Conservation (phyloP, 2,113 vertebrate genomes). For the Gymnogyps californianus region DNA sequence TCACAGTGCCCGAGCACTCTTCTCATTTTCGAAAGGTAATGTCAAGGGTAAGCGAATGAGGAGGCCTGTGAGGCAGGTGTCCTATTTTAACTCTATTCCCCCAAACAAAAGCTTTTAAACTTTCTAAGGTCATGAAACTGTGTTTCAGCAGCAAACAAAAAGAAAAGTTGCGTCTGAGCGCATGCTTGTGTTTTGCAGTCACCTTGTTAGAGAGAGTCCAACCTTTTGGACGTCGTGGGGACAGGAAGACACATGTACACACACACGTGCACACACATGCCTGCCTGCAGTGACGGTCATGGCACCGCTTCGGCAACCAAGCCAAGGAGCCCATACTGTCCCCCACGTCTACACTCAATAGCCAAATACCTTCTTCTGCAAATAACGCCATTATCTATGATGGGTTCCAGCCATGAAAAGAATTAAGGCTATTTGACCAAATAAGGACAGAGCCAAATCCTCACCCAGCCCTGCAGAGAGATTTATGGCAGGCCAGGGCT, state of each 20-base stretch:
- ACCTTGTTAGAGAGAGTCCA: neutral
- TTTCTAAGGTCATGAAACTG: neutral
- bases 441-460: neutral
- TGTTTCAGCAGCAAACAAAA: neutral
- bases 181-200: neutral
- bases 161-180: neutral
- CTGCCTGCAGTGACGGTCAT: no score
- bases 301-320: neutral
- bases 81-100: neutral
- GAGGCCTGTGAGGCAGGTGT: neutral
- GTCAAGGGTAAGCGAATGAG: neutral
- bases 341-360: neutral
- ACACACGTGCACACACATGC: rapidly evolving
- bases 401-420: neutral
- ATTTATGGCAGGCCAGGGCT: neutral
- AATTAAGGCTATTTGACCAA: neutral
- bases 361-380: neutral
- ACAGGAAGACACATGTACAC: neutral
- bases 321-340: neutral
- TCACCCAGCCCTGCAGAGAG: neutral
- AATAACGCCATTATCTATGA: neutral
- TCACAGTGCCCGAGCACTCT: neutral
- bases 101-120: neutral
- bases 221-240: neutral
- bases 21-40: neutral